phyloP scores from a whole-genome alignment of 1,140 invertebrate genomes.

The Prorops nasuta region DNA sequence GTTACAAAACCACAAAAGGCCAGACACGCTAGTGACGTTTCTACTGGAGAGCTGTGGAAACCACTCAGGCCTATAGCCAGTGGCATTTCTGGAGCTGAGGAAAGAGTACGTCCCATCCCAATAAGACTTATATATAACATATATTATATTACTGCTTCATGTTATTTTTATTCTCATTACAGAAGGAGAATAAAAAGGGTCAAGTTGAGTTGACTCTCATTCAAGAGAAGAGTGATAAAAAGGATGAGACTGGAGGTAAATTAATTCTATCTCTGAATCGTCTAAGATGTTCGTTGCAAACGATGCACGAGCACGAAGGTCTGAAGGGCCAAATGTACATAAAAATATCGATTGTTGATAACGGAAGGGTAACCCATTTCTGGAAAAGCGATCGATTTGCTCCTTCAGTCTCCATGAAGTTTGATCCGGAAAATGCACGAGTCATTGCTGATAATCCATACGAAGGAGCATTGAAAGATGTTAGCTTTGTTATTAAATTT shows the following conservation, averaged over 20 bases:
- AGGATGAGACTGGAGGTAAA: slow-evolving; percentile 62
- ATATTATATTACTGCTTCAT: slow-evolving; percentile 26
- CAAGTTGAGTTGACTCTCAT: slow-evolving; percentile 64
- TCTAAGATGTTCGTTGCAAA: slow-evolving; percentile 63
- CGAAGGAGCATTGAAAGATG: slow-evolving; percentile 49
- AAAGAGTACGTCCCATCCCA: no score
- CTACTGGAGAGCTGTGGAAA: slow-evolving; percentile 75
- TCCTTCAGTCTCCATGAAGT: slow-evolving; percentile 64
- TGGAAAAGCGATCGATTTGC: slow-evolving; percentile 74
- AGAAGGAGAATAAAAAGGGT: slow-evolving; percentile 69
- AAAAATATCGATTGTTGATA: slow-evolving; percentile 71
- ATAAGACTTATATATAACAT: no score
- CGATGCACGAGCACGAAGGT: slow-evolving; percentile 69
- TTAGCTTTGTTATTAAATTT: slow-evolving; percentile 53
- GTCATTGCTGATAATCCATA: slow-evolving; percentile 51
- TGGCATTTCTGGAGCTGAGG: slow-evolving; percentile 61
- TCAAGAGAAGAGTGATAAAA: slow-evolving; percentile 63
- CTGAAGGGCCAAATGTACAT: slow-evolving; percentile 70
- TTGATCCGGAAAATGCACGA: slow-evolving; percentile 43
- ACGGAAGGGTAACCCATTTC: slow-evolving; percentile 67
- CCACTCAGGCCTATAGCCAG: slow-evolving; percentile 69
- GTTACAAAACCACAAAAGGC: slow-evolving; percentile 62
- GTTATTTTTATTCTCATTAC: slow-evolving; percentile 34
- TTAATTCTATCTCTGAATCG: slow-evolving; percentile 50
- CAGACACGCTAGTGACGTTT: slow-evolving; percentile 57